phyloP scores from a whole-genome alignment of 2,888 invertebrate genomes.

The Euclidia mi region DNA sequence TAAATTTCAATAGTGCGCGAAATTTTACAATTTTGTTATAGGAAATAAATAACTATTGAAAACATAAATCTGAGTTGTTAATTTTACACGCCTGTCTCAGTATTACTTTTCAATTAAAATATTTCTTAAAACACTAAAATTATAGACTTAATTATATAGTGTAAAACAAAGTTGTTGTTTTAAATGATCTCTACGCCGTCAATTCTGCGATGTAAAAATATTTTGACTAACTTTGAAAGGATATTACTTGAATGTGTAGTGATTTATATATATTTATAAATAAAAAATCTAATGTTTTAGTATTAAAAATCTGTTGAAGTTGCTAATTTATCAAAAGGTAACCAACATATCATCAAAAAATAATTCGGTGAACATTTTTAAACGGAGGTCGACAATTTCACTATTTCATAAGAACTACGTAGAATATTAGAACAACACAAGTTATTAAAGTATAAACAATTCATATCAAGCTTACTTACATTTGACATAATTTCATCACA shows the following conservation, averaged over 20 bases:
- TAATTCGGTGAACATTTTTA: constrained; percentile 17
- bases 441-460: too few relatives aligned
- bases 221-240: constrained; percentile 73
- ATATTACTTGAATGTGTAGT: constrained; percentile 76
- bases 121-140: constrained; percentile 56
- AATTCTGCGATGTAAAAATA: constrained; percentile 88
- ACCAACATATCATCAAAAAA: constrained; percentile 6
- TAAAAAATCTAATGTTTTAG: constrained; percentile 57
- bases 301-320: constrained; percentile 43
- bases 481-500: too few relatives aligned
- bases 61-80: background rate
- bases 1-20: too few relatives aligned
- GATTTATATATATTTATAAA: constrained; percentile 65
- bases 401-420: constrained; percentile 2
- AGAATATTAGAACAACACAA: too few relatives aligned
- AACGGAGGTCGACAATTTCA: constrained; percentile 17
- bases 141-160: constrained; percentile 77
- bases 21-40: background rate
- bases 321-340: constrained; percentile 26
- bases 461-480: too few relatives aligned
- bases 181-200: constrained; percentile 88
- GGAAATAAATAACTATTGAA: background rate
- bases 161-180: constrained; percentile 77
- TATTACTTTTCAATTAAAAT: constrained; percentile 30
- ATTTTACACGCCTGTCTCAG: constrained; percentile 5